These are phyloP conservation scores for Hylaeus volcanicus DNA, from an alignment of 1,140 invertebrate species.

Conservation along the genomic window DNA sequence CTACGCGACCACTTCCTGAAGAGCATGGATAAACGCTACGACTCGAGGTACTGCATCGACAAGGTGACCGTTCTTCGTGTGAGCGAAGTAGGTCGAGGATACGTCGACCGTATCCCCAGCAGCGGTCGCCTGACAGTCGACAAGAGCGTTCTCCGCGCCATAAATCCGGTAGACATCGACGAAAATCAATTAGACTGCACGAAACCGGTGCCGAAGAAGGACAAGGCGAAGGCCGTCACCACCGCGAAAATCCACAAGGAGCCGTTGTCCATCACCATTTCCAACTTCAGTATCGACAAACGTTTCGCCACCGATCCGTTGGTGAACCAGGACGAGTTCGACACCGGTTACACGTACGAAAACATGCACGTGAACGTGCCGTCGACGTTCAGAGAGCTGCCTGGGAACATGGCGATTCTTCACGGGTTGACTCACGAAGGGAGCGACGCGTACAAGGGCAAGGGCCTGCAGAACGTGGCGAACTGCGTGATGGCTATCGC, in stretches of 20 bases:
- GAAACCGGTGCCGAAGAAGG: conserved; percentile 46
- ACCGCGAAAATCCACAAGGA: conserved; percentile 56
- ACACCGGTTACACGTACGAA: conserved; percentile 70
- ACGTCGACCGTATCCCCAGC: conserved; percentile 11
- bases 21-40: conserved; percentile 57
- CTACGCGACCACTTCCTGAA: conserved; percentile 60
- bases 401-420: conserved; percentile 61
- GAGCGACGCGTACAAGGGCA: conserved; percentile 69
- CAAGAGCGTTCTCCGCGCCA: conserved; percentile 50
- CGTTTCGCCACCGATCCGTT: conserved; percentile 63
- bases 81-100: conserved; percentile 28
- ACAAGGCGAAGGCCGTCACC: conserved; percentile 7
- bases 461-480: conserved; percentile 69
- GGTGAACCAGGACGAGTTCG: conserved; percentile 59
- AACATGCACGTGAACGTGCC: conserved; percentile 71
- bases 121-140: conserved; percentile 27
- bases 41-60: conserved; percentile 70
- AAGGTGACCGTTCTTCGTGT: conserved; percentile 62
- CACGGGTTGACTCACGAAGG: conserved; percentile 72
- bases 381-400: conserved; percentile 65
- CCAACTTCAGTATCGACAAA: conserved; percentile 68
- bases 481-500: conserved; percentile 71
- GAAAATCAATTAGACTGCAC: conserved; percentile 63
- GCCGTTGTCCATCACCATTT: conserved; percentile 69
- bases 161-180: conserved; percentile 57